Percentiles rank a stretch among this genome's conserved stretches.
Conservation (phyloP, 53 echinoderm and acorn worm genomes). For the Patiria pectinifera region DNA sequence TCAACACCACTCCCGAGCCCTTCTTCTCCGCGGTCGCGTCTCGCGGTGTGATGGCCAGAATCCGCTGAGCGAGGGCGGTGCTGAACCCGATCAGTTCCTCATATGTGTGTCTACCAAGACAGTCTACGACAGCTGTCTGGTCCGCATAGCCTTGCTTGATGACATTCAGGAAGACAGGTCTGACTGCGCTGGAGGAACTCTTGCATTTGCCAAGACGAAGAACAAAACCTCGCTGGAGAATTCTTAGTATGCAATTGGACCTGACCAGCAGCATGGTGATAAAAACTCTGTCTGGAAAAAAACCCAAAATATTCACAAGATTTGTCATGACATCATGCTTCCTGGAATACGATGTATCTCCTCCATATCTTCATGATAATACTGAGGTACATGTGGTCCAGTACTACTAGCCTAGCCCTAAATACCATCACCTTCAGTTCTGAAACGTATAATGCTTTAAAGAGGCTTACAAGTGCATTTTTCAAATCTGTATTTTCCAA, state of each 20-base stretch:
- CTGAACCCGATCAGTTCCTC: constrained; percentile 71
- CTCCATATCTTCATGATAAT: no score
- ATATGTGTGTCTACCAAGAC: constrained; percentile 74
- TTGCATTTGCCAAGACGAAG: not conserved
- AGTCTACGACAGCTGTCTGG: constrained; percentile 81
- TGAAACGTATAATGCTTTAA: no score
- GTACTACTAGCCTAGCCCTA: no score
- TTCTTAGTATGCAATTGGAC: not conserved
- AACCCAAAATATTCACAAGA: no score
- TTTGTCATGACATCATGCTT: no score
- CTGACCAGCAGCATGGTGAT: not conserved
- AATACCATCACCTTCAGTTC: no score
- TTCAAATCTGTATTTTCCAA: no score
- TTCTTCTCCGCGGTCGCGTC: constrained; percentile 45
- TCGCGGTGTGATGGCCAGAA: constrained; percentile 70
- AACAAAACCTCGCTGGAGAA: not conserved
- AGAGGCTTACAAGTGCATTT: no score
- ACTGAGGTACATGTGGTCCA: no score
- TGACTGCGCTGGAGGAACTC: constrained; percentile 29
- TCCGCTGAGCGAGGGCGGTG: constrained; percentile 70
- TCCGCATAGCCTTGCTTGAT: constrained; percentile 67
- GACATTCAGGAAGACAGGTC: constrained; percentile 82
- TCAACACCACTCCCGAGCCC: constrained; percentile 75
- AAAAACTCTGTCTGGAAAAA: not conserved
- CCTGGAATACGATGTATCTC: no score